These are phyloP conservation scores for Lordiphosa fenestrarum DNA, from an alignment of 2,888 invertebrate genomes.

Conservation along the genomic window DNA sequence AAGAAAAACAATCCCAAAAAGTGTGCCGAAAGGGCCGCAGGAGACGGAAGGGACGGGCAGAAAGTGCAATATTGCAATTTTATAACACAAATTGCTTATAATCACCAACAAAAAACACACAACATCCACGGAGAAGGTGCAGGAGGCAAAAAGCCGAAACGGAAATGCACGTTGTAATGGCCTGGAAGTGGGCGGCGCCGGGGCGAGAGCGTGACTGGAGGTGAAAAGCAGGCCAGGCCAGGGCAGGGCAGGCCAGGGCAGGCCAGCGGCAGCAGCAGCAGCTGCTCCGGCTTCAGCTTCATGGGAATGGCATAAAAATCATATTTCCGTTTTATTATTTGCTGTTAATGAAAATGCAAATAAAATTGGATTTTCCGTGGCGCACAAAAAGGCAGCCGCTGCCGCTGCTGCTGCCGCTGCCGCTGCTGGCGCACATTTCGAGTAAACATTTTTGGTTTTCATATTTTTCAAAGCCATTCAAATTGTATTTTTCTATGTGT, in stretches of 20 bases:
- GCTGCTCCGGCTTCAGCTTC: constrained; percentile 27
- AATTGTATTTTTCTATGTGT: constrained; percentile 31
- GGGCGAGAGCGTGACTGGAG: background rate
- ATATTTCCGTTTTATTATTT: constrained; percentile 71
- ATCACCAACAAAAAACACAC: constrained; percentile 43
- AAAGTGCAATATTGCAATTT: constrained; percentile 72
- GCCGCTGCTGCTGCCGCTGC: constrained; percentile 41
- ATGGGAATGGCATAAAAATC: constrained; percentile 69
- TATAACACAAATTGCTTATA: constrained; percentile 70
- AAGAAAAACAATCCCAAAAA: background rate
- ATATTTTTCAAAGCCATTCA: constrained; percentile 39
- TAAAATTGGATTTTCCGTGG: constrained; percentile 68
- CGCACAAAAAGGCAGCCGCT: constrained; percentile 58
- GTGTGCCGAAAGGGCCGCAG: background rate
- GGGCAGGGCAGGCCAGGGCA: background rate
- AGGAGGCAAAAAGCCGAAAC: constrained; percentile 39
- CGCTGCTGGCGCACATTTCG: constrained; percentile 56
- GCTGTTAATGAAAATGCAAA: constrained; percentile 71
- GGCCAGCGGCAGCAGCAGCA: constrained; percentile 16
- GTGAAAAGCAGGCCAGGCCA: background rate
- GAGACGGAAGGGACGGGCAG: constrained; percentile 18
- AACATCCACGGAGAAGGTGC: constrained; percentile 5
- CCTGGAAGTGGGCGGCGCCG: constrained; percentile 52
- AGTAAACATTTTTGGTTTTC: constrained; percentile 54
- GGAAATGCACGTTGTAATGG: constrained; percentile 70